Percentiles rank a stretch among this genome's conserved stretches.
phyloP scores from a whole-genome alignment of 2,888 invertebrate genomes.

The Meteorus colon region DNA sequence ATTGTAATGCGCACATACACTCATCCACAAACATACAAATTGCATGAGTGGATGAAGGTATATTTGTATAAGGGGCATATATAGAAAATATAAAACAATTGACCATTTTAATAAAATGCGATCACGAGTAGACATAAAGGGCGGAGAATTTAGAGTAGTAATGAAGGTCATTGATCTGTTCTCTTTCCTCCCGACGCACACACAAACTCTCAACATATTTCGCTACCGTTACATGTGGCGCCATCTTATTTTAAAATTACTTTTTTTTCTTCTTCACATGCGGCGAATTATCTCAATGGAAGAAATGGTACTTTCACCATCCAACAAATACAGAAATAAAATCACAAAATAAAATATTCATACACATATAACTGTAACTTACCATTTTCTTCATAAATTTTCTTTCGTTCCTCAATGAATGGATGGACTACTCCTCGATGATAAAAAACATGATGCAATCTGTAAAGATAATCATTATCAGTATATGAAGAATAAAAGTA shows the following conservation, averaged over 20 bases:
- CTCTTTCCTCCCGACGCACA: slow-evolving; percentile 30
- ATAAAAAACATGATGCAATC: slow-evolving; percentile 26
- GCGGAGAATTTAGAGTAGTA: slow-evolving; percentile 17
- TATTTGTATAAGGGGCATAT: neutral
- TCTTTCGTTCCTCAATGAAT: slow-evolving; percentile 17
- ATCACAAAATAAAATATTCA: neutral
- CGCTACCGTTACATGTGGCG: slow-evolving; percentile 49
- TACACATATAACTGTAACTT: slow-evolving; percentile 6
- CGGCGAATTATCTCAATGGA: neutral
- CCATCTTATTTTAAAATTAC: slow-evolving; percentile 45
- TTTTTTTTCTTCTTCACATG: neutral
- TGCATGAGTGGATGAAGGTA: neutral
- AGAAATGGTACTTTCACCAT: neutral
- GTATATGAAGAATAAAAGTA: neutral
- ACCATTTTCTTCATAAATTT: slow-evolving; percentile 33
- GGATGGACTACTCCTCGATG: slow-evolving; percentile 13
- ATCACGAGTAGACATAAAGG: neutral
- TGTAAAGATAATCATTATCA: slow-evolving; percentile 25
- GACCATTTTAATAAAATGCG: slow-evolving; percentile 13
- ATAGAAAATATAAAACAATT: neutral
- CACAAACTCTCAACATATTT: slow-evolving; percentile 4
- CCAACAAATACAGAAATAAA: neutral
- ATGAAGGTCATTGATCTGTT: slow-evolving; percentile 59
- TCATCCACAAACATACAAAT: neutral
- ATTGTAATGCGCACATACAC: neutral